phyloP scores from a whole-genome alignment of 2,888 invertebrate species.

The Meliscaeva auricollis region DNA sequence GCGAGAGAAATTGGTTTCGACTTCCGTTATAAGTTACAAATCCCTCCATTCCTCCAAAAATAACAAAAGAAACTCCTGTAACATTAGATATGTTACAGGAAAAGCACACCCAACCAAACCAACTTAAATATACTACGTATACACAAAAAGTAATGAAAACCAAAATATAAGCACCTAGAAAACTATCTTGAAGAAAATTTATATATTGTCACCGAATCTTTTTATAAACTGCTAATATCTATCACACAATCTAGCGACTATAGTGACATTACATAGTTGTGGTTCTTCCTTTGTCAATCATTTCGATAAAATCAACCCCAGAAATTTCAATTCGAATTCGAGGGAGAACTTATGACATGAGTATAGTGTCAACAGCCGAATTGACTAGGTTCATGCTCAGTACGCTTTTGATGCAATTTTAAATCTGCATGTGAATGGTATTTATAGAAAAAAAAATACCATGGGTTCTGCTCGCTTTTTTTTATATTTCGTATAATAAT shows the following conservation, averaged over 20 bases:
- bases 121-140: no score
- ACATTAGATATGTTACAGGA: no score
- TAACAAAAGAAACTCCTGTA: no score
- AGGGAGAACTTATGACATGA: neutral
- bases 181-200: no score
- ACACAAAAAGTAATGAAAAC: no score
- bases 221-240: slow-evolving; percentile 2
- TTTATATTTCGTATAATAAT: slow-evolving; percentile 49
- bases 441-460: slow-evolving; percentile 31
- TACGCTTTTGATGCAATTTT: slow-evolving; percentile 31
- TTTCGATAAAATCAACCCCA: slow-evolving; percentile 6
- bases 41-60: no score
- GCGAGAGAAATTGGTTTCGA: no score
- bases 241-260: slow-evolving; percentile 7
- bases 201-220: neutral
- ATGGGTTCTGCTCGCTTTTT: slow-evolving; percentile 23
- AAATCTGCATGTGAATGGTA: slow-evolving; percentile 53
- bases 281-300: neutral
- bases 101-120: no score
- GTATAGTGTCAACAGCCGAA: slow-evolving; percentile 13
- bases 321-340: neutral
- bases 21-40: no score
- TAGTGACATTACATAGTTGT: neutral
- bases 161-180: no score
- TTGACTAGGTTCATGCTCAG: slow-evolving; percentile 25